These are phyloP conservation scores for Aleiodes sp. DNA, from an alignment of 1,140 invertebrate genomes.

Conservation along the genomic window DNA sequence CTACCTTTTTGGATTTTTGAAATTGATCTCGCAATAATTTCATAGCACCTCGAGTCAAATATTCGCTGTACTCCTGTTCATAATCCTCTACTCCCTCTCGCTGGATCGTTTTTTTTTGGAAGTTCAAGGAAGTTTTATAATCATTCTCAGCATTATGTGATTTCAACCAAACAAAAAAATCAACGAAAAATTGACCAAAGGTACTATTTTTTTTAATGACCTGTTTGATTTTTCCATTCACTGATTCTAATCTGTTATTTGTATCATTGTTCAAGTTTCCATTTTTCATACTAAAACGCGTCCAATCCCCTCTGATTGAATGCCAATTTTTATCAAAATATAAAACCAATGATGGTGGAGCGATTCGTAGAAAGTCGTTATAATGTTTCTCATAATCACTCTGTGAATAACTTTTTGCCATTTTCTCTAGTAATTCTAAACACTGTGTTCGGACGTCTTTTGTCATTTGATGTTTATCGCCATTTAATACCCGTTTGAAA, in stretches of 20 bases:
- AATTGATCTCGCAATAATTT: no score
- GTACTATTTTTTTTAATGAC: conserved; percentile 12
- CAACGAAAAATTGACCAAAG: background rate
- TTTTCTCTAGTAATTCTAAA: no score
- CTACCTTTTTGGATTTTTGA: no score
- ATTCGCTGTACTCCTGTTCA: no score
- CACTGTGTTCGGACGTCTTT: no score
- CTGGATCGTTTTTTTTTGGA: no score
- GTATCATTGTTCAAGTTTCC: conserved; percentile 34
- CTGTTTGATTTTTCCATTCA: conserved; percentile 35
- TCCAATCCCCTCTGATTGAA: conserved; percentile 28
- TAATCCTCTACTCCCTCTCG: no score
- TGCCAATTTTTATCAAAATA: conserved; percentile 36
- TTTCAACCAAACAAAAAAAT: conserved; percentile 22
- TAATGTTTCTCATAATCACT: conserved; percentile 26
- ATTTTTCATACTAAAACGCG: background rate
- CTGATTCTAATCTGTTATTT: conserved; percentile 34
- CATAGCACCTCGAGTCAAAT: no score
- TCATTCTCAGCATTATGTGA: no score
- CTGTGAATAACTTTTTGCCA: background rate
- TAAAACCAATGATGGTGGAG: background rate
- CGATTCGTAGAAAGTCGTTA: conserved; percentile 17
- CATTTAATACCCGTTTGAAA: no score
- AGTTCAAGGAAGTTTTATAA: no score
- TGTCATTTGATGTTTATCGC: no score